Percentiles rank a stretch among this genome's conserved stretches.
Conservation (phyloP, 35 echinoderm and acorn worm species). For the Apostichopus californicus region DNA sequence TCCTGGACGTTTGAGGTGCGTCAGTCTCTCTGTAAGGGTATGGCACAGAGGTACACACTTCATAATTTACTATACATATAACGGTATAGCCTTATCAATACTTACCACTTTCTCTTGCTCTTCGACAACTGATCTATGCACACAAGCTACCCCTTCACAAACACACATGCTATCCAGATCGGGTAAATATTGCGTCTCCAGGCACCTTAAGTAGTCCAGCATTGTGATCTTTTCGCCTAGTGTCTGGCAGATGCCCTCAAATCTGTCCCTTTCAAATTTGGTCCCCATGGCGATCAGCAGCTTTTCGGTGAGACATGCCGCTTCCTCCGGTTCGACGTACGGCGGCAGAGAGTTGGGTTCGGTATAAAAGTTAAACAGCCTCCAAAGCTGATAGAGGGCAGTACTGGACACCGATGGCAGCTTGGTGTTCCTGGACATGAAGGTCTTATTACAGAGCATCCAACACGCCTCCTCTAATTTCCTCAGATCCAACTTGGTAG, state of each 20-base stretch:
- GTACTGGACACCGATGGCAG: constrained; percentile 7
- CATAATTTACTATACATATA: too few relatives aligned
- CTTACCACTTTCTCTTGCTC: constrained; percentile 52
- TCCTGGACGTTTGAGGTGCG: too few relatives aligned
- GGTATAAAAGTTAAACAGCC: constrained; percentile 41
- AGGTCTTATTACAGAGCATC: constrained; percentile 37
- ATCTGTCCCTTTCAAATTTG: constrained; percentile 32
- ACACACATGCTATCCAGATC: constrained; percentile 53
- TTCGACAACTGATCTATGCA: constrained; percentile 28
- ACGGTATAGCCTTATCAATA: background rate
- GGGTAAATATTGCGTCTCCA: constrained; percentile 25
- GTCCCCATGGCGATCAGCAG: constrained; percentile 53
- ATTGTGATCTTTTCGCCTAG: constrained; percentile 7
- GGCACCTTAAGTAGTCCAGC: constrained; percentile 18
- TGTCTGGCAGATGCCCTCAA: constrained; percentile 16
- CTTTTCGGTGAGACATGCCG: constrained; percentile 29
- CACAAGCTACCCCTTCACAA: constrained; percentile 19
- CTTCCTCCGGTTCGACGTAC: constrained; percentile 18
- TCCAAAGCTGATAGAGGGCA: constrained; percentile 43
- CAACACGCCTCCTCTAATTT: constrained; percentile 58
- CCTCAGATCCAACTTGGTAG: constrained; percentile 33
- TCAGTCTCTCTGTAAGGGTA: too few relatives aligned
- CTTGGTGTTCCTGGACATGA: constrained; percentile 8
- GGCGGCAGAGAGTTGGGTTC: constrained; percentile 40
- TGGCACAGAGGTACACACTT: too few relatives aligned